These are phyloP conservation scores for Gopherus evgoodei DNA, from an alignment of 2,113 vertebrate species.

Conservation along the genomic window DNA sequence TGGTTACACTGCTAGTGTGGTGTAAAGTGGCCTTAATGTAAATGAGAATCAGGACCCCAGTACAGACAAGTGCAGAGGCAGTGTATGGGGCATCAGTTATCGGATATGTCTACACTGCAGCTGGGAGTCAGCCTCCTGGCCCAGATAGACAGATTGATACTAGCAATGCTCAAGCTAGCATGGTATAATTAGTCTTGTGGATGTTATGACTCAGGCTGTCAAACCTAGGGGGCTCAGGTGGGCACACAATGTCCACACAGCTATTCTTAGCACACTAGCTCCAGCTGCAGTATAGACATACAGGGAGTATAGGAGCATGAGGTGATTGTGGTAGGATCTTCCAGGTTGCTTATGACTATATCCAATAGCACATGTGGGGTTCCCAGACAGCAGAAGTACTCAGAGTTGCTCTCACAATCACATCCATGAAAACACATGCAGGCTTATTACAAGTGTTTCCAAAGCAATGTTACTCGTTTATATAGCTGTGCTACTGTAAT, in stretches of 20 bases:
- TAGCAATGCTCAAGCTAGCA: not conserved
- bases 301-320: not conserved
- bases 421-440: fast-evolving
- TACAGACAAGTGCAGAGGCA: not conserved
- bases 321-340: constrained; percentile 1
- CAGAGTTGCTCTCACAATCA: not conserved
- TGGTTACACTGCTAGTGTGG: not conserved
- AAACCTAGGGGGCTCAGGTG: not conserved
- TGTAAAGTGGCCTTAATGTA: not conserved
- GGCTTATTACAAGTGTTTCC: not conserved
- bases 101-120: not conserved
- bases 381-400: constrained; percentile 1
- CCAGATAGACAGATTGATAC: not conserved
- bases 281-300: not conserved
- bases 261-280: not conserved
- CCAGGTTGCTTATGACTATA: not conserved
- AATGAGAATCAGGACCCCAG: constrained; percentile 18
- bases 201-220: not conserved
- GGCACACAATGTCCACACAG: not conserved
- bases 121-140: not conserved
- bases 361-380: constrained; percentile 9
- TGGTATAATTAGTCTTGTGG: not conserved
- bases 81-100: constrained; percentile 20
- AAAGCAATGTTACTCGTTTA: constrained; percentile 13
- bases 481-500: not conserved